phyloP scores from a whole-genome alignment of 2,113 vertebrate species.

The Pomatostomus ruficeps region DNA sequence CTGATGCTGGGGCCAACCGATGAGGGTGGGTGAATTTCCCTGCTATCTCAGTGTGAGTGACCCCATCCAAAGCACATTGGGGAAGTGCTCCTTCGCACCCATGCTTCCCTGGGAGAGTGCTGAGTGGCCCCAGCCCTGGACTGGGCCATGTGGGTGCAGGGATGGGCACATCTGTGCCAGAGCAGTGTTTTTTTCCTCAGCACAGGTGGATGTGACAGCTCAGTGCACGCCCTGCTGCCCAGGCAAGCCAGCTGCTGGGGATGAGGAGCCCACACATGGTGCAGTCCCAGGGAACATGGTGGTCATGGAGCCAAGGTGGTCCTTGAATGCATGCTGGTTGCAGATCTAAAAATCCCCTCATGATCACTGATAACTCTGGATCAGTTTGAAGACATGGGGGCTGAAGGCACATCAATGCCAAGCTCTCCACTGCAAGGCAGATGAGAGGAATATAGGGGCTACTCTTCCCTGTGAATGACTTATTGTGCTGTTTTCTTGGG shows the following conservation, averaged over 20 bases:
- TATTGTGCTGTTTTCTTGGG: background rate
- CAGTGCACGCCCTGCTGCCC: fast-evolving
- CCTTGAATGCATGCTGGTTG: background rate
- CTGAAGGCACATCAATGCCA: background rate
- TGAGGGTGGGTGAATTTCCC: background rate
- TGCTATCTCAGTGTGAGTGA: background rate
- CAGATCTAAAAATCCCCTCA: background rate
- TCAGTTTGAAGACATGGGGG: background rate
- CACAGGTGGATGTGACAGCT: background rate
- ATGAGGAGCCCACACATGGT: fast-evolving
- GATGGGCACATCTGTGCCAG: background rate
- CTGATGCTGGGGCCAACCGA: background rate
- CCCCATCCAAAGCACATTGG: background rate
- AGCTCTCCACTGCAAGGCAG: background rate
- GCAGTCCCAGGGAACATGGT: fast-evolving
- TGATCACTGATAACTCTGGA: fast-evolving
- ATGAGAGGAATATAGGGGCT: fast-evolving
- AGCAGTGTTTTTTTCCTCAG: background rate
- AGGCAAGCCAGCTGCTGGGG: fast-evolving
- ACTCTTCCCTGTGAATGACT: background rate
- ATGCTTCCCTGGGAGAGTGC: fast-evolving
- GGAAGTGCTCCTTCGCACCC: background rate
- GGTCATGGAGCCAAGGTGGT: background rate
- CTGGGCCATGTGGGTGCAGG: background rate
- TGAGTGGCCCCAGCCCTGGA: background rate